Evolutionary conservation across 2,888 invertebrate genomes (phyloP), one percentile per base, ranked within the genome.

Genomic region (Scelioninae gen. 2): DNA sequence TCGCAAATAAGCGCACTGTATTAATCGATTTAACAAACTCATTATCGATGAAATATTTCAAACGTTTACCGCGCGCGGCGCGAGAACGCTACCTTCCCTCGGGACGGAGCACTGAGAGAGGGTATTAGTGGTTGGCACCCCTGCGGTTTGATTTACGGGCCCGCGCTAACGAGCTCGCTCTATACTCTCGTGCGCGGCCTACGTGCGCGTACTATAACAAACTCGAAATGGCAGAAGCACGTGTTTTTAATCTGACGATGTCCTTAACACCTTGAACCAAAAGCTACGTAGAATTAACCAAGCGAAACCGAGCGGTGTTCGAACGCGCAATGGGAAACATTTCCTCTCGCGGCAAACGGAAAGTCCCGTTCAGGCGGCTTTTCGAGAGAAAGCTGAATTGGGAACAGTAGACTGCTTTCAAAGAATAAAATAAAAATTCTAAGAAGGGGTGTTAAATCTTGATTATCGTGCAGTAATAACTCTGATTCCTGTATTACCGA

Each of bases 11-110:
- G 60, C 63, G 52, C 63, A 41, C 46, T 80, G 80, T 81, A 81
- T 83, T 83, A 83, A 83, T 84, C 82, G 84, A 83, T 84, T 84
- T 84, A 84, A 84, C 84, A 82, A 84, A 83, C 84, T 83, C 84
- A 83, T 84, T 84, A 84, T 83, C 83, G 83, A 82, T 83, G 83
- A 84, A 83, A 83, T 84, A 84, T 82, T 81, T 78, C 81, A 79
- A 81, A 79, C 83, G 82, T 84, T 84, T 83, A 84, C 82, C 80
- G 83, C 82, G 81, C 81, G 78, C 63, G 57, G 68, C 67, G 80
- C 79, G 82, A 81, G 82, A 82, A 81, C 79, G 79, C 78, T 67
- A 57, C 79, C 78, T 79, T 78, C 78, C 80, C 78, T 50, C 69
- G 64, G 72, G 73, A 70, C 61, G 58, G 48, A 31, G 78, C 77